Evolutionary conservation across 1,140 invertebrate genomes (phyloP), one percentile per base, ranked within the genome.

Genomic region (Cherax quadricarinatus): DNA sequence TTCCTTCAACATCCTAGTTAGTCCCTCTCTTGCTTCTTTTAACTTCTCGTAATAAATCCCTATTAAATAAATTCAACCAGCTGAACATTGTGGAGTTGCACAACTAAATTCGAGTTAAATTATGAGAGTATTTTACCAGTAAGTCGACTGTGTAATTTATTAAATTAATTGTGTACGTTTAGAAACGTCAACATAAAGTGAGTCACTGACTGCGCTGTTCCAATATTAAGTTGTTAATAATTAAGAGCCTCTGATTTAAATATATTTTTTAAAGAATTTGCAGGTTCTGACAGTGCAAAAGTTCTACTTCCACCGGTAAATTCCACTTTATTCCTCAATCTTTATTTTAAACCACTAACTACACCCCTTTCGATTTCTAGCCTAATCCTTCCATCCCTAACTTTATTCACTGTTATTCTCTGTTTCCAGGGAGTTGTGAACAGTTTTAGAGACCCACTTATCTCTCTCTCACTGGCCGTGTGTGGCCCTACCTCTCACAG

Each of bases 241-340:
- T 66, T 66, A 66, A 6, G 62, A 66, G 14, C 14, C 21, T 1
- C 14, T 57, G 70, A 60, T 30, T 66, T 24, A 49, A 7, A 53
- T 83, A 53, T 60, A n/a, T 83, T 80, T 30, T 80, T 80, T 41
- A 48, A 85, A 16, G 24, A 41, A 70, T 48, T 30, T 70, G 57
- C 57, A 70, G 30, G 41, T 66, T 49, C 70, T 70, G 4, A 30
- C 30, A 66, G 62, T 66, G 14, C 16, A 10, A 60, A 30, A 66
- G 0, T 16, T 24, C n/a, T 70, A 14, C 60, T 60, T 85, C 18
- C 9, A 9, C 10, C 53, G 30, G 21, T 1, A 21, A 7, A 12
- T 30, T 85, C 24, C 57, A 4, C 66, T 57, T 3, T 85, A n/a
- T 62, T 30, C 53, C 24, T 49, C 18, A n/a, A n/a, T 16, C 83